Evolutionary conservation across 1,140 invertebrate species (phyloP).

Genomic region (Babylonia areolata): DNA sequence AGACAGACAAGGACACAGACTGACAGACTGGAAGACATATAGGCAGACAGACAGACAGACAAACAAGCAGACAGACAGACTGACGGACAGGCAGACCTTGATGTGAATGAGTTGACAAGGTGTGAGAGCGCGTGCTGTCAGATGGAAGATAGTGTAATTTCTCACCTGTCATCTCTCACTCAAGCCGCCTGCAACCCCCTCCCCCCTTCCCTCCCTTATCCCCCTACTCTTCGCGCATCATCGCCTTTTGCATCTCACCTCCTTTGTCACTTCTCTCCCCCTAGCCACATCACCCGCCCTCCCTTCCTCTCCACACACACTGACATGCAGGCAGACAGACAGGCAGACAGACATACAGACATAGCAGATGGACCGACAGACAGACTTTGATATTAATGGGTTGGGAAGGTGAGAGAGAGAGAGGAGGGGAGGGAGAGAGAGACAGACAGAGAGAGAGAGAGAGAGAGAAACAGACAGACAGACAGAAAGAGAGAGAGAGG

Average conservation of each 20-base stretch:
- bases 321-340: too few species aligned
- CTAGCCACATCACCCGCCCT: not conserved
- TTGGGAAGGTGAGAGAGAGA: not conserved
- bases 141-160: conserved; percentile 23
- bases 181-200: not conserved
- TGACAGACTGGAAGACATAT: too few species aligned
- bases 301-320: not conserved
- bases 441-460: not conserved
- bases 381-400: too few species aligned
- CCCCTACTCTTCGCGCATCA: not conserved
- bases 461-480: not conserved
- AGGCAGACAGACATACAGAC: too few species aligned
- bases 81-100: not conserved
- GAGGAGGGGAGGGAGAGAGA: not conserved
- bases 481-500: not conserved
- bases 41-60: not conserved
- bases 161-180: conserved; percentile 14
- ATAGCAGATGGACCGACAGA: too few species aligned
- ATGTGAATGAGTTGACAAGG: not conserved
- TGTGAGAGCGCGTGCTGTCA: not conserved
- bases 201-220: not conserved
- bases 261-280: too few species aligned
- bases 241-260: not conserved
- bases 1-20: too few species aligned
- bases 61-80: not conserved